Conservation (phyloP, 1,140 invertebrate genomes). For the Oppia nitens region DNA sequence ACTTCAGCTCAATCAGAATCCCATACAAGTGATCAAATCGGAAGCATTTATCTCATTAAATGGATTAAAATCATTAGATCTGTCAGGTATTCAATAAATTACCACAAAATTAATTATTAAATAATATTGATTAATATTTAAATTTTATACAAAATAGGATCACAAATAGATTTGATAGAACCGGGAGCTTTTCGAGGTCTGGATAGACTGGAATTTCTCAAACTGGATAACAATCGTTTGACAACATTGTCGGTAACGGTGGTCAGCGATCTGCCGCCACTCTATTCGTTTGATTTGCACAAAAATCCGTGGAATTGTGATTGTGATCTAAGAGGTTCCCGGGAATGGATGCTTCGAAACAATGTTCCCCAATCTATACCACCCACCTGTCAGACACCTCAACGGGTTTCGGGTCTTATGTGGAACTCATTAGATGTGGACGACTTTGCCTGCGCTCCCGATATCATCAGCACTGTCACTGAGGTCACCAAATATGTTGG, state of each 20-base stretch:
- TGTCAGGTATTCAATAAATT: slow-evolving; percentile 4
- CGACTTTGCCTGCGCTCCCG: slow-evolving; percentile 57
- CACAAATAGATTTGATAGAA: slow-evolving; percentile 53
- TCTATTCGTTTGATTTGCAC: slow-evolving; percentile 53
- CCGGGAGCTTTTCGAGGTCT: slow-evolving; percentile 50
- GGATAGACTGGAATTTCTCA: slow-evolving; percentile 50
- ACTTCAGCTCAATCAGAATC: slow-evolving; percentile 50
- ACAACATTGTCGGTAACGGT: slow-evolving; percentile 28
- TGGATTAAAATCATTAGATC: slow-evolving; percentile 33
- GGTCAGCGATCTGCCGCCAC: slow-evolving; percentile 42
- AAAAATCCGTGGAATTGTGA: slow-evolving; percentile 66
- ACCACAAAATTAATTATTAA: neutral
- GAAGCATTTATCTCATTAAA: slow-evolving; percentile 47
- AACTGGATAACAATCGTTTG: slow-evolving; percentile 53
- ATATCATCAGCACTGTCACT: slow-evolving; percentile 21
- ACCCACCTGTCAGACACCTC: slow-evolving; percentile 45
- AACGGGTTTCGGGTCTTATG: slow-evolving; percentile 38
- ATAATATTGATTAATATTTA: slow-evolving; percentile 4
- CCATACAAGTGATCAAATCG: slow-evolving; percentile 44
- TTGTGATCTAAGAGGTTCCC: slow-evolving; percentile 48
- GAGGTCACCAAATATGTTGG: slow-evolving; percentile 37
- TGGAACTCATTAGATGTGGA: slow-evolving; percentile 57
- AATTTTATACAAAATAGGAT: slow-evolving; percentile 53
- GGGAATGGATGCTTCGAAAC: slow-evolving; percentile 54
- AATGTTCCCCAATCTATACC: slow-evolving; percentile 52